A percentile compares a stretch with the other conserved stretches of the same genome.
Evolutionary conservation across 2,888 invertebrate genomes (phyloP).

Genomic region (Scaeva pyrastri): DNA sequence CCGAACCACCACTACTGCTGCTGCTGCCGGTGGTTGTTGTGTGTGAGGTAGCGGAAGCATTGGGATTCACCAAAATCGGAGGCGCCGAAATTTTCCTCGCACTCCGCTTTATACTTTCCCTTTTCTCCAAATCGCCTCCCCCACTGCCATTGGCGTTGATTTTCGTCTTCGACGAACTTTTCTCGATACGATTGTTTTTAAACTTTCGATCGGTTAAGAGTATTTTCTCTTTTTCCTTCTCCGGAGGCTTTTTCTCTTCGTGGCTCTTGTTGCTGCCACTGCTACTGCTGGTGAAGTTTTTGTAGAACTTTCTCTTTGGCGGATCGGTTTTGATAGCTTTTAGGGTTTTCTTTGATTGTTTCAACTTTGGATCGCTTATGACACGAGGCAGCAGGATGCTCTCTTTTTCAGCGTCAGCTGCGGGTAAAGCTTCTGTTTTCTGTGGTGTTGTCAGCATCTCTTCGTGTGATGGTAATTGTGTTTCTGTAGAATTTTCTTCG

Average conservation of each 20-base stretch:
- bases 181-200: conserved; percentile 82
- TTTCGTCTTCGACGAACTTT: conserved; percentile 82
- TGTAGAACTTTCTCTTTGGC: conserved; percentile 73
- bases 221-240: conserved; percentile 80
- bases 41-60: conserved; percentile 13
- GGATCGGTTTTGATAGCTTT: conserved; percentile 78
- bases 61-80: conserved; percentile 60
- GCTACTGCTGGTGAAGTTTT: conserved; percentile 68
- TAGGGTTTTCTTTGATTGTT: conserved; percentile 76
- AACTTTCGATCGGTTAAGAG: conserved; percentile 82
- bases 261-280: conserved; percentile 59
- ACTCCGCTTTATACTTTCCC: conserved; percentile 79
- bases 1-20: conserved; percentile 29
- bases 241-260: conserved; percentile 67
- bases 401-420: conserved; percentile 4
- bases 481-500: conserved; percentile 15
- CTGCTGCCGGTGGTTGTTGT: conserved; percentile 1
- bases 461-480: neutral
- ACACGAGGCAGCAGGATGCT: neutral
- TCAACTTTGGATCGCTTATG: conserved; percentile 71
- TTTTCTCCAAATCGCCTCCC: conserved; percentile 78
- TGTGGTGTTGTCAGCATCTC: conserved; percentile 1
- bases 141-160: conserved; percentile 73
- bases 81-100: conserved; percentile 79
- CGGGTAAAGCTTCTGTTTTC: neutral